These are phyloP conservation scores for Mellilla xanthometata DNA, from an alignment of 2,888 invertebrate species.

Conservation along the genomic window DNA sequence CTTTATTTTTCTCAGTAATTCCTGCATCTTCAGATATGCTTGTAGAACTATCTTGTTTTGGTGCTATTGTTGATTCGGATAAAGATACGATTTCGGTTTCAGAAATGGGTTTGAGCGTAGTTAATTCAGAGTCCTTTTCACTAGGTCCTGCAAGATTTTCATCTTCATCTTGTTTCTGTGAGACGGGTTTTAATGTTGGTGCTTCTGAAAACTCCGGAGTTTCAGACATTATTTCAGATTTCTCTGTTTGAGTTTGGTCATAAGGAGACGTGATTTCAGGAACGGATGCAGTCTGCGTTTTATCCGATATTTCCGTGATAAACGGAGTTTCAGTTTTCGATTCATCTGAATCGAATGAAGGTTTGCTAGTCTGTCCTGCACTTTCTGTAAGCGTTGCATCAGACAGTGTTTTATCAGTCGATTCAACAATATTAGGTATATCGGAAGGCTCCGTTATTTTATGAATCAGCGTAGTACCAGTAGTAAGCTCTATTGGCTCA, in stretches of 20 bases:
- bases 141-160: not conserved
- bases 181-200: not conserved
- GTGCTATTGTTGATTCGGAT: slow-evolving; percentile 10
- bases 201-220: too few species aligned
- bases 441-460: too few species aligned
- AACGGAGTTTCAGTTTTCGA: slow-evolving; percentile 12
- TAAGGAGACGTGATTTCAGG: slow-evolving; percentile 5
- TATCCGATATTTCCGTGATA: slow-evolving; percentile 9
- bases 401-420: too few species aligned
- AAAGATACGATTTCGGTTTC: slow-evolving; percentile 10
- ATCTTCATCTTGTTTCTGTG: slow-evolving; percentile 3
- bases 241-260: slow-evolving; percentile 13
- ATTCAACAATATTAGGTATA: too few species aligned
- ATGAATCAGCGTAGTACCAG: too few species aligned
- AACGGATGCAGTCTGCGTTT: slow-evolving; percentile 7
- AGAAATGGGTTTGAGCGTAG: slow-evolving; percentile 7
- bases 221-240: slow-evolving; percentile 3
- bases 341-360: slow-evolving; percentile 1
- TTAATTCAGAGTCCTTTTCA: slow-evolving; percentile 11
- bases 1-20: slow-evolving; percentile 6
- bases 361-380: too few species aligned
- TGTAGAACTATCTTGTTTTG: slow-evolving; percentile 19
- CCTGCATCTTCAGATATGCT: not conserved
- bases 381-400: too few species aligned
- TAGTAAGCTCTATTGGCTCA: too few species aligned